These are phyloP conservation scores for Hypsopygia costalis DNA, from an alignment of 2,888 invertebrate genomes.

Conservation along the genomic window DNA sequence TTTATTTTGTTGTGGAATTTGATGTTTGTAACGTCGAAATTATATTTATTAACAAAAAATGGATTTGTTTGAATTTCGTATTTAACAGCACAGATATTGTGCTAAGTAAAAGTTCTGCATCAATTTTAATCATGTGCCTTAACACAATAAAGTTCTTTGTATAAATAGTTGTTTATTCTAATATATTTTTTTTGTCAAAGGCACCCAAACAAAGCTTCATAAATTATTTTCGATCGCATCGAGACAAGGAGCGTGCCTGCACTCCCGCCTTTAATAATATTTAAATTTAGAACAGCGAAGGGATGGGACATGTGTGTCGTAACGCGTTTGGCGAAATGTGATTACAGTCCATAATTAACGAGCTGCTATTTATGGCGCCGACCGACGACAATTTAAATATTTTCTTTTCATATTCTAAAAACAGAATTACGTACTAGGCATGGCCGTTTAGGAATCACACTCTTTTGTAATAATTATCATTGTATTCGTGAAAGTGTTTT, in stretches of 20 bases:
- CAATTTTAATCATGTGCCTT: too few relatives aligned
- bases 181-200: conserved; percentile 15
- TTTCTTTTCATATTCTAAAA: conserved; percentile 52
- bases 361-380: conserved; percentile 64
- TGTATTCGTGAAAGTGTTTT: conserved; percentile 75
- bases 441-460: conserved; percentile 52
- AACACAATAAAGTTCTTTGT: conserved; percentile 2
- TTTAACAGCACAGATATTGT: too few relatives aligned
- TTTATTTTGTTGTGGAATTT: too few relatives aligned
- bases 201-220: conserved; percentile 48
- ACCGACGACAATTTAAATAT: conserved; percentile 50
- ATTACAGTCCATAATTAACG: conserved; percentile 77
- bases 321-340: conserved; percentile 80
- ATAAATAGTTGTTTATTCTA: conserved; percentile 14
- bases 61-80: too few relatives aligned
- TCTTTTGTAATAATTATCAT: conserved; percentile 63
- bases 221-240: conserved; percentile 69
- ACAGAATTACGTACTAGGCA: conserved; percentile 27
- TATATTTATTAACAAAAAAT: too few relatives aligned
- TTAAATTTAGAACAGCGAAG: conserved; percentile 78
- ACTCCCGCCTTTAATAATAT: conserved; percentile 70
- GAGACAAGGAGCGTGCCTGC: conserved; percentile 63
- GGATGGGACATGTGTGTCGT: conserved; percentile 79
- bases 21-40: too few relatives aligned
- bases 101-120: too few relatives aligned